Evolutionary conservation across 2,888 invertebrate genomes (phyloP).

Genomic region (Dolomedes plantarius): DNA sequence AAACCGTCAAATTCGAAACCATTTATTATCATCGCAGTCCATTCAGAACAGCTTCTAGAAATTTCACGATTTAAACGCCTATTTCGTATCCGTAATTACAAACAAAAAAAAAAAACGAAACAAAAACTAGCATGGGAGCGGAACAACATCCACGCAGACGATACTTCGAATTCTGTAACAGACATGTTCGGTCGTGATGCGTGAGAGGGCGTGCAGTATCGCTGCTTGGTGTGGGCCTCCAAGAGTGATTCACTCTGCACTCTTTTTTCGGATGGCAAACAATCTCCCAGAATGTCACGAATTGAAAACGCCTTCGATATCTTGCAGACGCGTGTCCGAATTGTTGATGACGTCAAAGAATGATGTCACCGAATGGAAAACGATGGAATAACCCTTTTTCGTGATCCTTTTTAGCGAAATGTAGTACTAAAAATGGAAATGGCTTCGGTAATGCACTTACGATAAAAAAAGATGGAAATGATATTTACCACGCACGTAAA

Average conservation of each 20-base stretch:
- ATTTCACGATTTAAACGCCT: not conserved
- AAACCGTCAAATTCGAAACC: no score
- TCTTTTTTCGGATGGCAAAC: not conserved
- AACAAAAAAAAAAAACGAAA: no score
- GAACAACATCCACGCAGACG: slow-evolving; percentile 2
- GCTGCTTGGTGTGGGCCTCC: not conserved
- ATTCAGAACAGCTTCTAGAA: not conserved
- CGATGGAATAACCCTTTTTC: no score
- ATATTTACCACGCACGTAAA: no score
- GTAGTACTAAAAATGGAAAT: not conserved
- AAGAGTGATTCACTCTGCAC: not conserved
- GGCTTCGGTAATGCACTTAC: no score
- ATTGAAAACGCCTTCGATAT: not conserved
- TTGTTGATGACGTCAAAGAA: not conserved
- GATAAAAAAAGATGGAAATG: no score
- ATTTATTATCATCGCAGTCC: no score
- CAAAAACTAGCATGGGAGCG: no score
- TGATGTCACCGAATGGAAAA: no score
- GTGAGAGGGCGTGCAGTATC: not conserved
- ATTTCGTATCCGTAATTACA: no score
- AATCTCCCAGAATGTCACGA: not conserved
- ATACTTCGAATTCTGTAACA: not conserved
- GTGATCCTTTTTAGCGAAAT: not conserved
- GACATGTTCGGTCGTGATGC: not conserved
- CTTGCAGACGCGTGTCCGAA: not conserved